Conservation (phyloP, 2,888 invertebrate genomes). For the Minunthozetes semirufus region DNA sequence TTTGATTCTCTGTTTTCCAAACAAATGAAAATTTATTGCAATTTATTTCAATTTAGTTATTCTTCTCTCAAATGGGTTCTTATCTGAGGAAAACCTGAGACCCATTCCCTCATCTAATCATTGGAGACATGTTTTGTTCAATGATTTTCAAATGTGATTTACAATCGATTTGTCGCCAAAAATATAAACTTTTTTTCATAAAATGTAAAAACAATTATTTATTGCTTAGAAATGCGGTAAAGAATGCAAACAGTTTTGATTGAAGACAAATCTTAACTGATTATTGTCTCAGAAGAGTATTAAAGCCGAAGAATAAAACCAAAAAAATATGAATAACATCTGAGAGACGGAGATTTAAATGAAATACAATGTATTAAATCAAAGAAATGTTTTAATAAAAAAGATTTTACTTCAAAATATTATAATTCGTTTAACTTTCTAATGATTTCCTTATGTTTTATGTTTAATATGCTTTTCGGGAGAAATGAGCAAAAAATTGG, state of each 20-base stretch:
- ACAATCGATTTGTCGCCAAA: constrained; percentile 9
- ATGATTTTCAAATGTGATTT: not conserved
- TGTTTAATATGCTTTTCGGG: not conserved
- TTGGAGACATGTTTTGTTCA: no score
- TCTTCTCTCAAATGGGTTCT: no score
- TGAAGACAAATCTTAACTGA: no score
- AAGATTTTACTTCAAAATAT: not conserved
- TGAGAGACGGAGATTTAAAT: not conserved
- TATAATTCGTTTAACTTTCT: not conserved
- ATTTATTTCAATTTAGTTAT: no score
- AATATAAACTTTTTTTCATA: not conserved
- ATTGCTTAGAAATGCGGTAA: not conserved
- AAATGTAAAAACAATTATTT: not conserved
- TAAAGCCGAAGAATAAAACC: not conserved
- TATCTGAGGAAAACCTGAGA: no score
- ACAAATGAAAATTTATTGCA: no score
- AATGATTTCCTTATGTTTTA: constrained; percentile 18
- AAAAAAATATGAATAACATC: not conserved
- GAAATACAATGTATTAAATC: not conserved
- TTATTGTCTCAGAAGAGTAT: not conserved
- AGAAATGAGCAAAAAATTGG: not conserved
- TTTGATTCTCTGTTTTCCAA: not conserved
- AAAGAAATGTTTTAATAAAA: not conserved
- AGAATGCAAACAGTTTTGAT: no score
- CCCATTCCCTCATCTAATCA: no score